A percentile compares a stretch with the other conserved stretches of the same genome.
Evolutionary conservation across 2,113 vertebrate species (phyloP).

Genomic region (Takifugu flavidus): DNA sequence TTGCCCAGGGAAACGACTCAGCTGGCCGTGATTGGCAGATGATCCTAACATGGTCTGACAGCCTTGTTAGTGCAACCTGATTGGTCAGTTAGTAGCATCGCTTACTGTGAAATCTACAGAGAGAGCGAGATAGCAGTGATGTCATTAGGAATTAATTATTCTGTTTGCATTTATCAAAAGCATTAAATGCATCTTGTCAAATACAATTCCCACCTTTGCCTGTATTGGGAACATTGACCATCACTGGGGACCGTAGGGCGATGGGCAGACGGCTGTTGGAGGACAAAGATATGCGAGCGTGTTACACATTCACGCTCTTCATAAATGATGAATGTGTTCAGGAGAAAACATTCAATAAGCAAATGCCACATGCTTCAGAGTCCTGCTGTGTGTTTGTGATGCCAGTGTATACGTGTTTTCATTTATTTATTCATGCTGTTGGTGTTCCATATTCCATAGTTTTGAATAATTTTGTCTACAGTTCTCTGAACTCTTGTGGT

Average conservation of each 20-base stretch:
- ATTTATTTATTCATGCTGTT: background rate
- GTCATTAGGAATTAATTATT: conserved; percentile 19
- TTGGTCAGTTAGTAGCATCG: conserved; percentile 74
- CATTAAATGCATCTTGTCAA: background rate
- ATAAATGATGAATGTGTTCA: conserved; percentile 68
- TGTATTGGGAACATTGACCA: background rate
- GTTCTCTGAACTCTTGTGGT: no score
- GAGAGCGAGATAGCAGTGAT: conserved; percentile 4
- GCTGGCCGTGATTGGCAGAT: conserved; percentile 56
- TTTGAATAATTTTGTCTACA: no score
- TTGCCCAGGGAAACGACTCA: conserved; percentile 70
- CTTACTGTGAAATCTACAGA: conserved; percentile 46
- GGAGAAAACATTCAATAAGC: conserved; percentile 61
- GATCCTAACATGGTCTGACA: conserved; percentile 69
- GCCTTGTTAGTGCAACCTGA: conserved; percentile 75
- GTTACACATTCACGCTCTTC: conserved; percentile 46
- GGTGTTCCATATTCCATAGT: background rate
- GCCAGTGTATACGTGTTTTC: background rate
- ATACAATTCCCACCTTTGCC: background rate
- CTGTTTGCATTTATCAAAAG: conserved; percentile 1
- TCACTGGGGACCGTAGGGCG: background rate
- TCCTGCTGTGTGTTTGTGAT: conserved; percentile 37
- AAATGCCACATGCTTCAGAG: conserved; percentile 62
- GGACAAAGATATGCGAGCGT: background rate
- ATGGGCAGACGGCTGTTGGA: conserved; percentile 1